Conservation (phyloP, 2,888 invertebrate species). For the Troides helena region DNA sequence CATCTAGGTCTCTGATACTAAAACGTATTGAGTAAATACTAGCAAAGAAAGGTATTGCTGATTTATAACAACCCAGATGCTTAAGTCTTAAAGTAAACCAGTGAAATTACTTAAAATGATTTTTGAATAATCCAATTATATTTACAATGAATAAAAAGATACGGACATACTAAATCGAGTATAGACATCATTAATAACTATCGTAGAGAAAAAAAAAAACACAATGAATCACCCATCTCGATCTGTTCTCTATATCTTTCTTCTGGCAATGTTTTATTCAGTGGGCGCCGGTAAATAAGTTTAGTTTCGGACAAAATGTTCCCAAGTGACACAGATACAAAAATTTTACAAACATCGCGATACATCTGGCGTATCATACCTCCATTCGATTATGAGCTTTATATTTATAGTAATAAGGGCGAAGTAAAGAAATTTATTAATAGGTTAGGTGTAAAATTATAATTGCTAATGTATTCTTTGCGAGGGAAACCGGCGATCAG, state of each 20-base stretch:
- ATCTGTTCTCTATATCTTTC: conserved; percentile 39
- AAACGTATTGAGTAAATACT: no score
- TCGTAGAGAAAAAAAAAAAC: conserved; percentile 38
- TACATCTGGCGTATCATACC: not conserved
- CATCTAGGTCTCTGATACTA: no score
- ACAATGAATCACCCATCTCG: conserved; percentile 53
- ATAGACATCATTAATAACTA: conserved; percentile 42
- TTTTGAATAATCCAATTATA: no score
- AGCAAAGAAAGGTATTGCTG: no score
- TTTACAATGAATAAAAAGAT: not conserved
- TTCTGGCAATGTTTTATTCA: conserved; percentile 59
- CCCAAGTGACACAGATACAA: conserved; percentile 72
- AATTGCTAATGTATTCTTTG: conserved; percentile 59
- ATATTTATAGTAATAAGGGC: conserved; percentile 1
- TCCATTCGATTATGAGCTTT: conserved; percentile 27
- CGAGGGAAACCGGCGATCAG: conserved; percentile 74
- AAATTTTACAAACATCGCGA: conserved; percentile 47
- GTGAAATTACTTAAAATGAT: no score
- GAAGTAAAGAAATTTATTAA: not conserved
- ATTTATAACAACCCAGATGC: no score
- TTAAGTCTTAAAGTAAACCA: no score
- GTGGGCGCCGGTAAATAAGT: conserved; percentile 68
- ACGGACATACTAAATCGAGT: conserved; percentile 34
- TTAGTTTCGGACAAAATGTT: conserved; percentile 76
- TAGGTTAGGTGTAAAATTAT: conserved; percentile 34